These are phyloP conservation scores for Drosophila prostipennis DNA, from an alignment of 2,888 invertebrate genomes.

Conservation along the genomic window DNA sequence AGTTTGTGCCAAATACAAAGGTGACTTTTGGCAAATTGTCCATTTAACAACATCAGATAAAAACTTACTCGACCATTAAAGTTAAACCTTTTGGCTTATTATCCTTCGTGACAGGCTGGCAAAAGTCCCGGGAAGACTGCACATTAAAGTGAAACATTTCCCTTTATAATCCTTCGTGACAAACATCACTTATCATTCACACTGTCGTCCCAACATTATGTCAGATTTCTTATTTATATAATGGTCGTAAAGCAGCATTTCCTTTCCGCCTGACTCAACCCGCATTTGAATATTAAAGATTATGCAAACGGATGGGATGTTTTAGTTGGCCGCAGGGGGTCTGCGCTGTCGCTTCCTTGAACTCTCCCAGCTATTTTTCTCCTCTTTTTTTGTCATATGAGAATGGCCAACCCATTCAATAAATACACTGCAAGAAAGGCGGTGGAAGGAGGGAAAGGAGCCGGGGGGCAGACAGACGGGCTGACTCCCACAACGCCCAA, in stretches of 20 bases:
- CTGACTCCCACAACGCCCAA: constrained; percentile 31
- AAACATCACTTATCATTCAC: constrained; percentile 49
- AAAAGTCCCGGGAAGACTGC: constrained; percentile 13
- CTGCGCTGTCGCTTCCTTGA: constrained; percentile 19
- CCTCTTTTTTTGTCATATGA: constrained; percentile 39
- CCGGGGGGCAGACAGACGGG: constrained; percentile 5
- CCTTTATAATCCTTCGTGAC: constrained; percentile 41
- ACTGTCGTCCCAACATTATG: constrained; percentile 48
- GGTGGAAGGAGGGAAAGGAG: not conserved
- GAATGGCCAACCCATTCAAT: constrained; percentile 36
- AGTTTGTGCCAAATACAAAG: constrained; percentile 11
- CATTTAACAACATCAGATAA: constrained; percentile 34
- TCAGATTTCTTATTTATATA: constrained; percentile 46
- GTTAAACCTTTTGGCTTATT: constrained; percentile 30
- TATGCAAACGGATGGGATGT: constrained; percentile 39
- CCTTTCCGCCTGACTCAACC: constrained; percentile 20
- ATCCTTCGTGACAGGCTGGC: constrained; percentile 38
- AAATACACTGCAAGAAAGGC: constrained; percentile 44
- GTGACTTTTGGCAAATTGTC: constrained; percentile 19
- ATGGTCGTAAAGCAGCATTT: constrained; percentile 40
- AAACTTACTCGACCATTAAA: constrained; percentile 28
- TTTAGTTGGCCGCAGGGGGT: constrained; percentile 41
- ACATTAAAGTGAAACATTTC: constrained; percentile 32
- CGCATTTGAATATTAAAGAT: constrained; percentile 75
- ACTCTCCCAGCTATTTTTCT: constrained; percentile 21